These are phyloP conservation scores for Saturnia pavonia DNA, from an alignment of 2,888 invertebrate genomes.

Conservation along the genomic window DNA sequence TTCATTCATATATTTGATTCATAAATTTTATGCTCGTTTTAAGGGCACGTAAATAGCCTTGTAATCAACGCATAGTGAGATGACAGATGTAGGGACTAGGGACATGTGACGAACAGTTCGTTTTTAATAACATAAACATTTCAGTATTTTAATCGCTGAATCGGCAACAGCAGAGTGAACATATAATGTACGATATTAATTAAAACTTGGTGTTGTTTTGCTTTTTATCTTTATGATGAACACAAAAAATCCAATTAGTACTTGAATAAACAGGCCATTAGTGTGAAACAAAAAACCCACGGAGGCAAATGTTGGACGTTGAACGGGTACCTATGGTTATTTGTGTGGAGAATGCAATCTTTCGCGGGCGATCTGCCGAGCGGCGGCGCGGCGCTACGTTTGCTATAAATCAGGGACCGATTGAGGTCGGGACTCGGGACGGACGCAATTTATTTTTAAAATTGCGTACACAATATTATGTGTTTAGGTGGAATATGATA, in stretches of 20 bases:
- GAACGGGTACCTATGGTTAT: constrained; percentile 48
- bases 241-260: constrained; percentile 20
- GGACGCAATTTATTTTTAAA: constrained; percentile 79
- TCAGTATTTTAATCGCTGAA: neutral
- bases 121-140: constrained; percentile 14
- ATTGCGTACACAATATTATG: constrained; percentile 81
- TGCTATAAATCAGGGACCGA: constrained; percentile 74
- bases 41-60: constrained; percentile 38
- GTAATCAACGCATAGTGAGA: constrained; percentile 18
- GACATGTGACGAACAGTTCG: constrained; percentile 13
- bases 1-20: constrained; percentile 81
- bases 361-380: constrained; percentile 27
- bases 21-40: constrained; percentile 63
- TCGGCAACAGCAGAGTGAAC: neutral
- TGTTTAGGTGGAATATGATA: constrained; percentile 82
- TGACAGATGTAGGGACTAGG: constrained; percentile 12
- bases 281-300: constrained; percentile 26
- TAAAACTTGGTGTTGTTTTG: neutral
- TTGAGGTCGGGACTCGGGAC: constrained; percentile 61
- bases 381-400: constrained; percentile 53
- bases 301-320: constrained; percentile 23
- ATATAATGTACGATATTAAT: constrained; percentile 3
- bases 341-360: constrained; percentile 44
- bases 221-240: constrained; percentile 10
- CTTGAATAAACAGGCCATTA: constrained; percentile 15